A percentile compares a stretch with the other conserved stretches of the same genome.
These are phyloP conservation scores for Luperina nickerlii DNA, from an alignment of 2,888 invertebrate genomes.

Conservation along the genomic window DNA sequence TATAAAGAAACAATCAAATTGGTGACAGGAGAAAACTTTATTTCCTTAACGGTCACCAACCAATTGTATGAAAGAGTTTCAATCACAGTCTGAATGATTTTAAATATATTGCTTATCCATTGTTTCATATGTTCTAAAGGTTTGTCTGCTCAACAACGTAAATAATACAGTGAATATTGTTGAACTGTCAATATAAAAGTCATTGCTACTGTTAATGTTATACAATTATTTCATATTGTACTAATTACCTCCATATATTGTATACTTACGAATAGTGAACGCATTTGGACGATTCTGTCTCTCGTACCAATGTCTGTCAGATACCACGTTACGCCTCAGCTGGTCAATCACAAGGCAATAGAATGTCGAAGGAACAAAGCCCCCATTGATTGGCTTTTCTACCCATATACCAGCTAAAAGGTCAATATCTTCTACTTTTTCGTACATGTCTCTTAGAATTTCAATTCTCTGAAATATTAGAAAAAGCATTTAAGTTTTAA, in stretches of 20 bases:
- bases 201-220: background rate
- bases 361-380: conserved; percentile 96
- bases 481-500: background rate
- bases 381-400: conserved; percentile 94
- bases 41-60: too few relatives aligned
- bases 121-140: too few relatives aligned
- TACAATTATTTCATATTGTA: background rate
- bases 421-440: conserved; percentile 95
- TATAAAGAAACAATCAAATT: background rate
- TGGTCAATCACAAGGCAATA: conserved; percentile 97
- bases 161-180: too few relatives aligned
- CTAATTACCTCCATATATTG: background rate
- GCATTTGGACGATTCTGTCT: conserved; percentile 77
- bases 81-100: too few relatives aligned
- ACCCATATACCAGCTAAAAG: conserved; percentile 96
- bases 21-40: background rate
- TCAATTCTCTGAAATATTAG: conserved; percentile 74
- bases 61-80: too few relatives aligned
- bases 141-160: too few relatives aligned
- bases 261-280: conserved; percentile 74
- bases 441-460: conserved; percentile 72
- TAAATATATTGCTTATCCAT: too few relatives aligned
- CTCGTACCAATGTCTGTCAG: conserved; percentile 95
- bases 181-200: too few relatives aligned
- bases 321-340: conserved; percentile 93